These are phyloP conservation scores for Melanotaenia boesemani DNA, from an alignment of 2,797 vertebrate genomes.

Conservation along the genomic window DNA sequence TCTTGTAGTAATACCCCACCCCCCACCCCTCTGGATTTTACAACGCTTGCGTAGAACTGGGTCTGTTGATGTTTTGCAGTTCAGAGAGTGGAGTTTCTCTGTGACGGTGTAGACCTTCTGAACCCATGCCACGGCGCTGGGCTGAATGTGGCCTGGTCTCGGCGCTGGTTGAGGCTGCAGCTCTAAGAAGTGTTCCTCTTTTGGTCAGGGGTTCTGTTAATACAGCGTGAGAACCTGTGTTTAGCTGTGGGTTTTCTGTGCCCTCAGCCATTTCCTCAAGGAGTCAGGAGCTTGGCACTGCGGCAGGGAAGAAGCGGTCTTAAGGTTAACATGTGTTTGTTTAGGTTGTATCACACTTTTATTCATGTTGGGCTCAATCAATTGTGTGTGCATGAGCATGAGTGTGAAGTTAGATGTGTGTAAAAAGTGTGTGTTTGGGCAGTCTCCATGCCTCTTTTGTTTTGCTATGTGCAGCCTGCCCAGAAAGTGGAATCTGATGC, in stretches of 20 bases:
- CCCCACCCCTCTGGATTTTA: slow-evolving; percentile 34
- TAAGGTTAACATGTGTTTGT: slow-evolving; percentile 53
- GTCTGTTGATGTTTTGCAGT: slow-evolving; percentile 57
- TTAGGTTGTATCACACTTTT: slow-evolving; percentile 33
- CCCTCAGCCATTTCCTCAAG: slow-evolving; percentile 76
- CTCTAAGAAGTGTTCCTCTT: slow-evolving; percentile 47
- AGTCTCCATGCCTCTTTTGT: slow-evolving; percentile 67
- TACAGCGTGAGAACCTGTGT: slow-evolving; percentile 75
- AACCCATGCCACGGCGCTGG: slow-evolving; percentile 51
- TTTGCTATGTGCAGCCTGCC: slow-evolving; percentile 66
- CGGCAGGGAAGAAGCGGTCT: slow-evolving; percentile 55
- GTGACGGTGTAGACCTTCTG: slow-evolving; percentile 48
- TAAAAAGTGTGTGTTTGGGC: slow-evolving; percentile 37
- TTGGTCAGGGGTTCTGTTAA: slow-evolving; percentile 66
- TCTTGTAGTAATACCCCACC: slow-evolving; percentile 67
- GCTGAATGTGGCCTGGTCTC: slow-evolving; percentile 33
- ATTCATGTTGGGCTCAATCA: slow-evolving; percentile 9
- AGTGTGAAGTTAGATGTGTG: slow-evolving; percentile 6
- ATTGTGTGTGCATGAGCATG: slow-evolving; percentile 4
- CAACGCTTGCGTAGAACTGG: slow-evolving; percentile 37
- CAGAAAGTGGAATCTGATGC: slow-evolving; percentile 72
- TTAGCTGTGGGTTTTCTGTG: slow-evolving; percentile 73
- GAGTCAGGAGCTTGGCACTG: slow-evolving; percentile 55
- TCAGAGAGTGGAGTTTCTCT: slow-evolving; percentile 18
- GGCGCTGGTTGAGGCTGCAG: slow-evolving; percentile 36